Conservation (phyloP, 2,888 invertebrate species). For the Dione juno region DNA sequence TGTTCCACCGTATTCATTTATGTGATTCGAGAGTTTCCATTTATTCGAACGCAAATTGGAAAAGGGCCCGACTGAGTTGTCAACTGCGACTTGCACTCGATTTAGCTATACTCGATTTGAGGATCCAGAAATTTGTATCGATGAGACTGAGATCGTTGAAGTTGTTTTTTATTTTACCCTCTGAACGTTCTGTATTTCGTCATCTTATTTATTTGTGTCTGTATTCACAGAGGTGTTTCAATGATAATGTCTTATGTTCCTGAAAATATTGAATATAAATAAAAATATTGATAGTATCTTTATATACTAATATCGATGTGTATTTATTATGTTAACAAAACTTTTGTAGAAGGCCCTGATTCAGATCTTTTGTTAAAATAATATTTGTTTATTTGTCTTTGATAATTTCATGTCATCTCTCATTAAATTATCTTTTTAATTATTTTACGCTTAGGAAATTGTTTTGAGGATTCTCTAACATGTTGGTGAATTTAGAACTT, state of each 20-base stretch:
- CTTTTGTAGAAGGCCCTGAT: background rate
- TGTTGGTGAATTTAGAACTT: background rate
- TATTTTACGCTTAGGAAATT: background rate
- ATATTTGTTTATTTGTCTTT: background rate
- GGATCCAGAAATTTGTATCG: slow-evolving; percentile 30
- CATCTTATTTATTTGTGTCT: slow-evolving; percentile 20
- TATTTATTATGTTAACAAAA: background rate
- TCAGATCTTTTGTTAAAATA: background rate
- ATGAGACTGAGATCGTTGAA: slow-evolving; percentile 27
- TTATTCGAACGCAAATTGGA: slow-evolving; percentile 81
- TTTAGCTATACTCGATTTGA: slow-evolving; percentile 43
- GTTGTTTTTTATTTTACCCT: slow-evolving; percentile 9
- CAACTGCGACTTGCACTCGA: slow-evolving; percentile 78
- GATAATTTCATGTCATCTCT: background rate
- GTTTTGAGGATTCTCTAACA: background rate
- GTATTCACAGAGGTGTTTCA: slow-evolving; percentile 6
- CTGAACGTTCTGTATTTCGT: slow-evolving; percentile 5
- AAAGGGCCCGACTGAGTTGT: slow-evolving; percentile 77
- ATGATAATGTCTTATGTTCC: background rate
- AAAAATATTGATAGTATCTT: background rate
- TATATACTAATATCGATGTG: background rate
- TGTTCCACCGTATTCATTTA: slow-evolving; percentile 80
- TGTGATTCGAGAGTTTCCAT: slow-evolving; percentile 77
- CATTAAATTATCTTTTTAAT: background rate
- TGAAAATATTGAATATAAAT: slow-evolving; percentile 2